Evolutionary conservation across 2,797 vertebrate species (phyloP).

Genomic region (Clamator glandarius): DNA sequence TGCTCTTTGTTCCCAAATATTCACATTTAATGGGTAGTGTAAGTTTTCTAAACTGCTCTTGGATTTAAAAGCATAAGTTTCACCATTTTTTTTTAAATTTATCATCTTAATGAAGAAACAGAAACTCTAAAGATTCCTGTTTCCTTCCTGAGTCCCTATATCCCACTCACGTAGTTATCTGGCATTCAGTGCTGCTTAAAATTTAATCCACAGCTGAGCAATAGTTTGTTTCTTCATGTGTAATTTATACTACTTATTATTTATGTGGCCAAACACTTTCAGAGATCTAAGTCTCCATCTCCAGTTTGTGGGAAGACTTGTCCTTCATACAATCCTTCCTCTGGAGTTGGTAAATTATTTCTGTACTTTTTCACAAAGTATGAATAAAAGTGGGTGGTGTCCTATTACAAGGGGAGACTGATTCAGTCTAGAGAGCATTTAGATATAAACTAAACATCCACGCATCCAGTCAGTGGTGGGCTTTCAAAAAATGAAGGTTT

Average conservation of each 20-base stretch:
- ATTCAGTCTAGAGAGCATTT: background rate
- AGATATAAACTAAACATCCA: background rate
- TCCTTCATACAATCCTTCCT: background rate
- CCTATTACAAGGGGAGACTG: background rate
- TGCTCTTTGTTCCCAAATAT: slow-evolving; percentile 27
- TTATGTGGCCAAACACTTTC: background rate
- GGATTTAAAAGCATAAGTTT: background rate
- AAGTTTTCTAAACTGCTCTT: background rate
- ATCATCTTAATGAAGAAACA: background rate
- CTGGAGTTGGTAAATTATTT: background rate
- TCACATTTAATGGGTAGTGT: background rate
- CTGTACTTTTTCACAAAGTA: background rate
- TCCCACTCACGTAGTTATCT: background rate
- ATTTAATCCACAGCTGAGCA: background rate
- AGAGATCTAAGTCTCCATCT: background rate
- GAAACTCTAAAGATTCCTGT: background rate
- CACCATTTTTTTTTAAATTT: background rate
- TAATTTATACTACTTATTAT: background rate
- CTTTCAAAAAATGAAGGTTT: slow-evolving; percentile 3
- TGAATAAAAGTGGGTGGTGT: background rate
- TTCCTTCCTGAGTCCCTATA: background rate
- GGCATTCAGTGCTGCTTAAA: background rate
- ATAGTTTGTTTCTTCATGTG: background rate
- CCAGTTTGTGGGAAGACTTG: background rate
- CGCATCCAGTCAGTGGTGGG: background rate